Evolutionary conservation across 2,113 vertebrate genomes (phyloP).

Genomic region (Bufo bufo): DNA sequence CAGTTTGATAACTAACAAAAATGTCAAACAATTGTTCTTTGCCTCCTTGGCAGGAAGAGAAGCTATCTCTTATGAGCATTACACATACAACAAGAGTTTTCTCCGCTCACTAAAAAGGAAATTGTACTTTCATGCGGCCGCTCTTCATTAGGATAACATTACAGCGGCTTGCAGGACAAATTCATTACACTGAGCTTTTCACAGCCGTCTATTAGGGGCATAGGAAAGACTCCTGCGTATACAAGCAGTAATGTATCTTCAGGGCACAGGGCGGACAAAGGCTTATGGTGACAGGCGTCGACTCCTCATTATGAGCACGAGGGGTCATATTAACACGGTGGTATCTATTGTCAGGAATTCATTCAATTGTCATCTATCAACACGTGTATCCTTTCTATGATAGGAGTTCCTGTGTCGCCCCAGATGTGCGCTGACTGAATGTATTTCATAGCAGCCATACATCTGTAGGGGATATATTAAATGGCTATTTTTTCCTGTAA

Average conservation of each 20-base stretch:
- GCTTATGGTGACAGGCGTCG: background rate
- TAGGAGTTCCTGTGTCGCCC: background rate
- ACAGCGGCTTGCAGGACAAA: background rate
- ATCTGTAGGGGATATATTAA: slow-evolving; percentile 27
- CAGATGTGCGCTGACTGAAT: slow-evolving; percentile 17
- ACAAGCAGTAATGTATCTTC: background rate
- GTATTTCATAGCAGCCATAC: background rate
- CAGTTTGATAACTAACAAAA: slow-evolving; percentile 55
- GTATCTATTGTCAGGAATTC: slow-evolving; percentile 18
- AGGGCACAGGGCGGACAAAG: background rate
- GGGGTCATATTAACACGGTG: slow-evolving; percentile 22
- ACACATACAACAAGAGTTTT: slow-evolving; percentile 25
- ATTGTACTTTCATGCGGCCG: slow-evolving; percentile 18
- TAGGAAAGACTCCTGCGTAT: background rate
- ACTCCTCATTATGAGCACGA: background rate
- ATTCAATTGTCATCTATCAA: slow-evolving; percentile 39
- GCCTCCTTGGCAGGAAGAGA: slow-evolving; percentile 53
- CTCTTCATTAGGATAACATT: slow-evolving; percentile 14
- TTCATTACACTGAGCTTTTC: background rate
- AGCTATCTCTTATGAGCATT: background rate
- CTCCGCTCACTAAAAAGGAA: slow-evolving; percentile 41
- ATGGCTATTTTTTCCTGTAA: background rate
- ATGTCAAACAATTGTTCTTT: slow-evolving; percentile 57
- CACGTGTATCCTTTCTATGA: background rate
- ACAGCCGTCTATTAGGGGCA: background rate